A percentile compares a stretch with the other conserved stretches of the same genome.
Conservation (phyloP, 2,888 invertebrate genomes). For the Nomada ferruginata region DNA sequence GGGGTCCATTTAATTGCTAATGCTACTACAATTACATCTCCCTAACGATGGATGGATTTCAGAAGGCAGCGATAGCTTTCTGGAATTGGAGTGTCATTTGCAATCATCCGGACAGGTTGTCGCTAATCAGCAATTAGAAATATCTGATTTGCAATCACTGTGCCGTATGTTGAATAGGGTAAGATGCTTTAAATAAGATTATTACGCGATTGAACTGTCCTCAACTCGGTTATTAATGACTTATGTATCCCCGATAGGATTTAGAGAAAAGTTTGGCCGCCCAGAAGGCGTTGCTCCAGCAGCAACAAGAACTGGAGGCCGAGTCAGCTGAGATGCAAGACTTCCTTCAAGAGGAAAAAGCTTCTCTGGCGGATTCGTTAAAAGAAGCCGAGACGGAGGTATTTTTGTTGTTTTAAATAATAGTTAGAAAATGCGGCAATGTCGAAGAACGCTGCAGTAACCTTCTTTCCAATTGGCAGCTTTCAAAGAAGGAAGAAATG, state of each 20-base stretch:
- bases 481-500: constrained; percentile 79
- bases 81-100: constrained; percentile 88
- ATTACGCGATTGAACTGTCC: background rate
- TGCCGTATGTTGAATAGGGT: constrained; percentile 90
- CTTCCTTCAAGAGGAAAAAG: constrained; percentile 94
- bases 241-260: constrained; percentile 84
- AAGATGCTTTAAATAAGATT: constrained; percentile 71
- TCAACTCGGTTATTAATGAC: background rate
- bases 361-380: constrained; percentile 91
- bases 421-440: background rate
- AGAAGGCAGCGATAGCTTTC: constrained; percentile 89
- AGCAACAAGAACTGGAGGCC: constrained; percentile 91
- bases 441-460: background rate
- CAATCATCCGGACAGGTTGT: constrained; percentile 91
- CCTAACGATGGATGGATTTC: constrained; percentile 37
- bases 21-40: too few species aligned
- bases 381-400: constrained; percentile 91
- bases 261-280: constrained; percentile 89
- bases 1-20: too few species aligned
- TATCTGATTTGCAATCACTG: constrained; percentile 88
- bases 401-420: background rate
- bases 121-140: constrained; percentile 91
- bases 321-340: constrained; percentile 94
- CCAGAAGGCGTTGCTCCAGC: constrained; percentile 89
- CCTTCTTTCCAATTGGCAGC: constrained; percentile 66